A percentile compares a stretch with the other conserved stretches of the same genome.
These are phyloP conservation scores for Drosophila anceps DNA, from an alignment of 2,888 invertebrate genomes.

Conservation along the genomic window DNA sequence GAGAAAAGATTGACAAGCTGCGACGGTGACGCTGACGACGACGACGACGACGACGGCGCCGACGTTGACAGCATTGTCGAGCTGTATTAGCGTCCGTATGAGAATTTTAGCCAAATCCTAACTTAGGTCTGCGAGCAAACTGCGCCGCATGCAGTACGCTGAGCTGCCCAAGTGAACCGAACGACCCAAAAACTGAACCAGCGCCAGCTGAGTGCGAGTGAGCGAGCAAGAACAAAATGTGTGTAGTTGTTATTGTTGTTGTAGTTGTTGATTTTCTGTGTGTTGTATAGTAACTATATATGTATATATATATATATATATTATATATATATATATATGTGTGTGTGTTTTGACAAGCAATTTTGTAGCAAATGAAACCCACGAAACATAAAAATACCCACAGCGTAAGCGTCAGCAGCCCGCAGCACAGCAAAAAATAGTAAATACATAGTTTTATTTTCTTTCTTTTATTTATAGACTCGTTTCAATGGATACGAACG, in stretches of 20 bases:
- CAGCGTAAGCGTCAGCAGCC: conserved; percentile 29
- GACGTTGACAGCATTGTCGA: conserved; percentile 24
- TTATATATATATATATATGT: conserved; percentile 9
- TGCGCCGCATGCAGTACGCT: conserved; percentile 28
- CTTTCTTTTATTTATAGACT: conserved; percentile 68
- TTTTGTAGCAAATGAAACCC: conserved; percentile 45
- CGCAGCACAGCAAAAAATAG: conserved; percentile 47
- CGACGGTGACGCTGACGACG: conserved; percentile 40
- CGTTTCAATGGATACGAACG: conserved; percentile 66
- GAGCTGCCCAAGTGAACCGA: conserved; percentile 55
- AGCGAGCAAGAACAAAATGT: conserved; percentile 55
- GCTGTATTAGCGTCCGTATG: conserved; percentile 17
- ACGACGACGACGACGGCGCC: conserved; percentile 42
- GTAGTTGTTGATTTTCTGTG: conserved; percentile 14
- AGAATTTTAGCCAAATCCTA: conserved; percentile 45
- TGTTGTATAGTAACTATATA: conserved; percentile 23
- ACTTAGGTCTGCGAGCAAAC: conserved; percentile 27
- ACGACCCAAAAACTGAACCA: conserved; percentile 34
- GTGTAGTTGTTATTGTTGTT: conserved; percentile 34
- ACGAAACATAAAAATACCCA: conserved; percentile 66
- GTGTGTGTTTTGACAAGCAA: conserved; percentile 31
- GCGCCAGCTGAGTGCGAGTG: conserved; percentile 36
- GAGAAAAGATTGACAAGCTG: conserved; percentile 55
- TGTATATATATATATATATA: too few species aligned
- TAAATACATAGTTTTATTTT: conserved; percentile 58